Conservation (phyloP, 2,888 invertebrate species). For the Oxytorus armatus region DNA sequence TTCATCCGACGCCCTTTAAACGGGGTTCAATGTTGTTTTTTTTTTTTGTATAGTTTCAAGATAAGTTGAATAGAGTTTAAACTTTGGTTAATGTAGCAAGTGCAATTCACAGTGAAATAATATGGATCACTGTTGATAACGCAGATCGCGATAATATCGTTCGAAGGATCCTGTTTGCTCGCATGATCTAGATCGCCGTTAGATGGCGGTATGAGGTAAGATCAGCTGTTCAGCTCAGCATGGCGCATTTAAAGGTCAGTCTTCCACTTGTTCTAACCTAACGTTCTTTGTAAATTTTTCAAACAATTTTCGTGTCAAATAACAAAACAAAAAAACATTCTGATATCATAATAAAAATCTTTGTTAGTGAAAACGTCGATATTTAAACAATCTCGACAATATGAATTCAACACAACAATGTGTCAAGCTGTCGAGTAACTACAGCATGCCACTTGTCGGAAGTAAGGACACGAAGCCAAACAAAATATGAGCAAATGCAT, state of each 20-base stretch:
- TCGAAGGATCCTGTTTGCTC: no score
- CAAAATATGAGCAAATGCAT: background rate
- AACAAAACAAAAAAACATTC: background rate
- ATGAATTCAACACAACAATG: constrained; percentile 67
- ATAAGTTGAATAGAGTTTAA: no score
- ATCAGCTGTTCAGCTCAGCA: no score
- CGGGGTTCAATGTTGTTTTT: no score
- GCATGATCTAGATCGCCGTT: background rate
- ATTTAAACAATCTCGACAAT: constrained; percentile 16
- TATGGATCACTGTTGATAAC: no score
- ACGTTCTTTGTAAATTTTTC: background rate
- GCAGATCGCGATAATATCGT: no score
- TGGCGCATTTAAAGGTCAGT: background rate
- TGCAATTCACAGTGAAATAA: no score
- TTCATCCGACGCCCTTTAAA: no score
- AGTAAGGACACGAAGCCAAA: constrained; percentile 83
- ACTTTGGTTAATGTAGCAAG: no score
- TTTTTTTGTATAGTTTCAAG: no score
- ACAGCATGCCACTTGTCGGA: constrained; percentile 86
- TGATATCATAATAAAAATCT: background rate
- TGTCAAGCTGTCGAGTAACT: constrained; percentile 84
- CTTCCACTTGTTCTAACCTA: background rate
- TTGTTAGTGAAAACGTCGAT: background rate
- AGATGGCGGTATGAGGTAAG: background rate
- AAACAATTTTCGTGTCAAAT: background rate